Base-by-base conservation (phyloP, 2,888 invertebrate genomes). In the Hipparchia sbordonii region DNA sequence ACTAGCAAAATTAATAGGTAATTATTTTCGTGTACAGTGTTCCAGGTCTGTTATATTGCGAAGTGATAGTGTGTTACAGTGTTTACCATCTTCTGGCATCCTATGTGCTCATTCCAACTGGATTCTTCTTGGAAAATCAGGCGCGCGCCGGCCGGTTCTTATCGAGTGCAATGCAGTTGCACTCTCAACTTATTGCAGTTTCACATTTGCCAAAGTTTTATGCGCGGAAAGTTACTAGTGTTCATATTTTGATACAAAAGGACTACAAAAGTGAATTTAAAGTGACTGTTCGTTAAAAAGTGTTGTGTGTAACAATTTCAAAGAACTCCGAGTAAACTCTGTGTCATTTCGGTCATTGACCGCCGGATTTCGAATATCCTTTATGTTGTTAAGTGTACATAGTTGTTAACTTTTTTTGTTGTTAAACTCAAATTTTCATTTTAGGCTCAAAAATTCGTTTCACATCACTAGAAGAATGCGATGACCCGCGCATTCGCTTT, bases 1-100 rank as follows among this genome's bases (percentile, higher is more conserved):
- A 92, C 91, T 94, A 94, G 92, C 93, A 93, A 94, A 94, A 94
- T 94, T 94, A 90, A 92, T 94, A 94, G 94, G 94, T 94, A 94
- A 94, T 93, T 92, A 93, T 94, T 90, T 90, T 88, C 86, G 90
- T 89, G 90, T 87, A 87, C 89, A 91, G 92, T 93, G 92, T 83
- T 87, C 84, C 81, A 84, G 84, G 83, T 85, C 82, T 80, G 82
- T 84, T 85, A 87, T 84, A 83, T 84, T 77, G 78, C 82, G 80
- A 82, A 89, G 92, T 92, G 91, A 82, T 85, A 84, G 84, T 89
- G 92, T 88, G 86, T 82, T 82, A 82, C 84, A 88, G 92, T 92
- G 91, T 82, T 87, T 85, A 84, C 75, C 81, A 84, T 80, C 81
- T 84, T 86, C 81, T 85, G 82, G 77, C 79, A 84, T 85, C 81